Evolutionary conservation across 2,113 vertebrate genomes (phyloP), one percentile per base, ranked within the genome.

Genomic region (Cryptoleucopteryx plumbea): DNA sequence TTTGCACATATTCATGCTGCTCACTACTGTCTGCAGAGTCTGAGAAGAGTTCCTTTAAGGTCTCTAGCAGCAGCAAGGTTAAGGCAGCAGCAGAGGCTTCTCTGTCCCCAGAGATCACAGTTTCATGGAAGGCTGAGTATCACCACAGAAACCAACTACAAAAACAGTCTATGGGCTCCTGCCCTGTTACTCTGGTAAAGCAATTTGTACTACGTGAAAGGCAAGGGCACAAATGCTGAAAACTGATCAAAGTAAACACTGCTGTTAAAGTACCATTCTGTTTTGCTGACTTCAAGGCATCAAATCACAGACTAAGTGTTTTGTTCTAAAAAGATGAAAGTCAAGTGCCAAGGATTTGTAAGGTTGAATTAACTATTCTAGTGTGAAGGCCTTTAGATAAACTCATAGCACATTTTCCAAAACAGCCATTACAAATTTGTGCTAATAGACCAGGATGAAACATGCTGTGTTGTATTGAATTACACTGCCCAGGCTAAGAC

Each of bases 71-170:
- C 97, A 96, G 88, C 91, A 67, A 97, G 90, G 96, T 80, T 96
- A 90, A 96, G 94, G 97, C 68, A 13, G 97, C 97, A 97, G 97
- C 97, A 97, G 91, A 96, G 94, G 65, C 87, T 98, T 92, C 93
- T 80, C 91, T 94, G 80, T 98, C 98, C 96, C 98, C 68, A n/a
- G 98, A 97, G 98, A 98, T 86, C 85, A 48, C 34, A 88, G 94
- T 97, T 98, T 94, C 97, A 98, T 47, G 91, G 97, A 98, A 97
- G 98, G 94, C 96, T 96, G 88, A 96, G 91, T 82, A 97, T 98
- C 97, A 97, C 98, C 98, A 98, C 97, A 97, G 98, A 97, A 99
- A 98, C 98, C 97, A 98, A 96, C 96, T 97, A 97, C 95, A 98
- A 98, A 98, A 98, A 98, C 98, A 99, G 97, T 94, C 96, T 73